Evolutionary conservation across 2,113 vertebrate genomes (phyloP).

Genomic region (Mesitornis unicolor): DNA sequence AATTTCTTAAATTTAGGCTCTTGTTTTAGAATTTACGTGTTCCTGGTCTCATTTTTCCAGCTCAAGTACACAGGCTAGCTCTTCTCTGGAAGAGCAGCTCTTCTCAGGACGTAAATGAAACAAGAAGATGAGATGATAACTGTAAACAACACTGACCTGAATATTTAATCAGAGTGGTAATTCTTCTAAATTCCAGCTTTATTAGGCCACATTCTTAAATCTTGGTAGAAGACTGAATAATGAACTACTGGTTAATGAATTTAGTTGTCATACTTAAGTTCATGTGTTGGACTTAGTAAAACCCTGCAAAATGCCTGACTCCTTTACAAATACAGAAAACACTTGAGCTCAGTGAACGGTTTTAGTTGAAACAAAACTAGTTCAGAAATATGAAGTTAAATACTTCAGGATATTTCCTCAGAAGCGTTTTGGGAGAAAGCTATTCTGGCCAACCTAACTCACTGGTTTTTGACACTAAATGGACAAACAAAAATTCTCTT

Average conservation of each 20-base stretch:
- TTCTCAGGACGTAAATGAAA: neutral
- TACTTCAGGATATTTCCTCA: neutral
- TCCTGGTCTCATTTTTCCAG: neutral
- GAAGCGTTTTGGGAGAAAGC: neutral
- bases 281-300: neutral
- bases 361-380: neutral
- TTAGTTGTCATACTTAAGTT: fast-evolving
- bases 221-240: neutral
- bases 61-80: neutral
- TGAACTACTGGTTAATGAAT: neutral
- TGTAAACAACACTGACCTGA: neutral
- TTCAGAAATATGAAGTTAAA: neutral
- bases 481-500: neutral
- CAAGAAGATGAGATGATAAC: neutral
- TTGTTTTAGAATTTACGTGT: neutral
- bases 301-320: neutral
- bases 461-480: neutral
- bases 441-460: neutral
- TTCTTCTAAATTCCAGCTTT: neutral
- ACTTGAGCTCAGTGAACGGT: neutral
- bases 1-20: neutral
- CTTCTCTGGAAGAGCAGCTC: neutral
- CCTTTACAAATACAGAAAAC: neutral
- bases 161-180: neutral
- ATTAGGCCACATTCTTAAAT: neutral